phyloP scores from a whole-genome alignment of 2,888 invertebrate species.

The Aspidiotus destructor region DNA sequence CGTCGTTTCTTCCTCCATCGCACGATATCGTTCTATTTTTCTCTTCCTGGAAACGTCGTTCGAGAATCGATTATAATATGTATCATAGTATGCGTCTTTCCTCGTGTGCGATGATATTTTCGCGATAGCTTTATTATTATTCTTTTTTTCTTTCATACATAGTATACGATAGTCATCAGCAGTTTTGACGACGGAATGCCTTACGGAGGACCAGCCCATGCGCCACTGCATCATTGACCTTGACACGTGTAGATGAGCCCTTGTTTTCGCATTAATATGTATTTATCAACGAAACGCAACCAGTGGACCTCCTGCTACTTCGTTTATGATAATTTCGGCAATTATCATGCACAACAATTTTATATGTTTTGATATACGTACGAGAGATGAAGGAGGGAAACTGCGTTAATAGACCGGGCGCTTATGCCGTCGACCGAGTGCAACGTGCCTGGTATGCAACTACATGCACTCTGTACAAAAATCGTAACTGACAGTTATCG shows the following conservation, averaged over 20 bases:
- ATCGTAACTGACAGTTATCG: no score
- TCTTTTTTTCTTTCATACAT: constrained; percentile 4
- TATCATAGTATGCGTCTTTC: constrained; percentile 14
- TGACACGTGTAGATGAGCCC: constrained; percentile 32
- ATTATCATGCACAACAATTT: neutral
- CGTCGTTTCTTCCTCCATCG: neutral
- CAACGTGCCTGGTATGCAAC: no score
- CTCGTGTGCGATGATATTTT: constrained; percentile 29
- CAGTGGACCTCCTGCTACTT: neutral
- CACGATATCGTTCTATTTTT: neutral
- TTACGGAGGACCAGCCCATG: constrained; percentile 17
- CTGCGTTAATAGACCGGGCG: no score
- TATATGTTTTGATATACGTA: no score
- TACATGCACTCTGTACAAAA: no score
- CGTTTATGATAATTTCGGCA: constrained; percentile 4
- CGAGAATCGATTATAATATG: constrained; percentile 29
- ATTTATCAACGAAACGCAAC: neutral
- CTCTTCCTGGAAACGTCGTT: neutral
- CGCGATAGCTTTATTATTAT: constrained; percentile 25
- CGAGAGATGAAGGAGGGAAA: no score
- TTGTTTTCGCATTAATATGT: constrained; percentile 16
- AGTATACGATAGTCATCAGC: constrained; percentile 19
- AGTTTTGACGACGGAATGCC: constrained; percentile 28
- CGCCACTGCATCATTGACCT: constrained; percentile 28
- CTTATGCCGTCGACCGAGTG: no score